Evolutionary conservation across 1,140 invertebrate species (phyloP), one percentile per base, ranked within the genome.

Genomic region (Drosophila equinoxialis): DNA sequence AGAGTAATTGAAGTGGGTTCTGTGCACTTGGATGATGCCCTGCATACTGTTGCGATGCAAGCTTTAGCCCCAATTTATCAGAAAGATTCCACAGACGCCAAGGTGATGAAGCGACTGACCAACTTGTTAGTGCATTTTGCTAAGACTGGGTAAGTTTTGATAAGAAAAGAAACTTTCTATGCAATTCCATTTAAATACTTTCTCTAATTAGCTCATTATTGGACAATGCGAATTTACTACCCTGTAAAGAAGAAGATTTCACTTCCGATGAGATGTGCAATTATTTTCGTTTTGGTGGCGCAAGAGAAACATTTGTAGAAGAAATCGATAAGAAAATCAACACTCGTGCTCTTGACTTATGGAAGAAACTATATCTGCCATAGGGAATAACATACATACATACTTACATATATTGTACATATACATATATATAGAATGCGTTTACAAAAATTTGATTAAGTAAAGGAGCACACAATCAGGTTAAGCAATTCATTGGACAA

Each of bases 1-100:
- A 17, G 45, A 0, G 37, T 61, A 1, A 60, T 54, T 4, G 65
- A 81, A 0, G 64, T 81, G 14, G 80, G 85, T 3, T 65, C 84
- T 6, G 63, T 37, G 4, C 91, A 91, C 59, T 65, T 76, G 77
- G 91, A 92, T 45, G 90, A 92, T 59, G 66, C 63, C 0, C 4
- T 91, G 1, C 90, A 91, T 26, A 58, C 74, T 0, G 66, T 92
- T 23, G 14, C 65, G 1, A 54, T 79, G 8, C 65, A 76, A 0
- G 0, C 6, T 2, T 0, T 78, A 1, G 17, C 81, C 2, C 62
- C 70, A 6, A 65, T 71, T 14, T 89, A 64, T 54, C 39, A 60
- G 4, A 62, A 71, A 42, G 72, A 74, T 37, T 76, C 79, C 0
- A 57, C 62, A 7, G 74, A 85, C 59, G 65, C 79, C 11, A 20